A percentile compares a stretch with the other conserved stretches of the same genome.
Conservation (phyloP, 2,888 invertebrate species). For the Nomada fabriciana region DNA sequence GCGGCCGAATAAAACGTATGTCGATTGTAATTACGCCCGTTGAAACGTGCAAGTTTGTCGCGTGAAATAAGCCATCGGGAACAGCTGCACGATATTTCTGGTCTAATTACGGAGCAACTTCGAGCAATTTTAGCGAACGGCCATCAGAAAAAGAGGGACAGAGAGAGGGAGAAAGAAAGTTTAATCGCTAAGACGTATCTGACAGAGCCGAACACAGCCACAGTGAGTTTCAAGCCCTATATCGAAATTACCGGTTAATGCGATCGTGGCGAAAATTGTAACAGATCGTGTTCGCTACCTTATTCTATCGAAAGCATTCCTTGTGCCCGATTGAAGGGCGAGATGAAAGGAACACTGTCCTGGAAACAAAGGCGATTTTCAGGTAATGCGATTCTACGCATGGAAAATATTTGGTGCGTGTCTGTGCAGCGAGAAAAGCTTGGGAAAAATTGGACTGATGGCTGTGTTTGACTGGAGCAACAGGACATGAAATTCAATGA, state of each 20-base stretch:
- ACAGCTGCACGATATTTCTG: conserved; percentile 56
- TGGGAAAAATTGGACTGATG: not conserved
- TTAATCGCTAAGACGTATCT: conserved; percentile 36
- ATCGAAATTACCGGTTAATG: conserved; percentile 21
- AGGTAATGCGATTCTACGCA: not conserved
- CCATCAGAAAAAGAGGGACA: conserved; percentile 14
- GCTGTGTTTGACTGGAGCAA: not conserved
- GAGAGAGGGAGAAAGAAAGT: not conserved
- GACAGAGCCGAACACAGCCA: conserved; percentile 2
- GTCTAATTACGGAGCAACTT: conserved; percentile 57
- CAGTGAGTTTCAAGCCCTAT: not conserved
- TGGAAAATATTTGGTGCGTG: not conserved
- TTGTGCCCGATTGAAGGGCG: conserved; percentile 6
- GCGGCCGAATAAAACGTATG: conserved; percentile 21
- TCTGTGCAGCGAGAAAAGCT: not conserved
- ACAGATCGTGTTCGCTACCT: not conserved
- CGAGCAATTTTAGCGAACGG: conserved; percentile 39
- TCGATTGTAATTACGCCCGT: conserved; percentile 39
- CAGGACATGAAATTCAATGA: no score
- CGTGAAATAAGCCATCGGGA: conserved; percentile 55
- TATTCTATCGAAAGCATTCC: not conserved
- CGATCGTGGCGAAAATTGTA: conserved; percentile 18
- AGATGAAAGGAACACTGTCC: not conserved
- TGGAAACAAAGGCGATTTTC: not conserved
- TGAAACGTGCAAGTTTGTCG: conserved; percentile 54